A percentile compares a stretch with the other conserved stretches of the same genome.
Evolutionary conservation across 1,140 invertebrate species (phyloP).

Genomic region (Eupeodes corollae): DNA sequence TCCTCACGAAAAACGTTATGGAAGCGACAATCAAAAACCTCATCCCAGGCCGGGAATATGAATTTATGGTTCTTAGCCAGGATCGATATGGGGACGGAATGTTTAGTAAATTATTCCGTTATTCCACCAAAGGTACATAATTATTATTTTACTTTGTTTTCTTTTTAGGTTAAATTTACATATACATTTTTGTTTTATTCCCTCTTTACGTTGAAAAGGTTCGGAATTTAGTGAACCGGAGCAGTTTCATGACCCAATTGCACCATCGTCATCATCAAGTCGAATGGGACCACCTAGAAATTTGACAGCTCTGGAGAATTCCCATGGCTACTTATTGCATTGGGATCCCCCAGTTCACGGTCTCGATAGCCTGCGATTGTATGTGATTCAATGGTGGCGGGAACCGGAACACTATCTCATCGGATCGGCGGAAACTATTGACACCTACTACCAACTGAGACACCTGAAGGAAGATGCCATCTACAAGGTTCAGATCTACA

Average conservation of each 20-base stretch:
- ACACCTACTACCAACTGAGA: constrained; percentile 50
- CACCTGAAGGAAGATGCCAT: constrained; percentile 51
- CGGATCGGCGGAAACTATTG: constrained; percentile 48
- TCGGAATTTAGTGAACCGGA: constrained; percentile 8
- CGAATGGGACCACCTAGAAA: constrained; percentile 52
- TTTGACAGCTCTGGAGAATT: constrained; percentile 43
- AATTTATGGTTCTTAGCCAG: constrained; percentile 82
- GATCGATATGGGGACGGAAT: constrained; percentile 80
- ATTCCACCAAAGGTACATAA: constrained; percentile 56
- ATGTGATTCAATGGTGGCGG: constrained; percentile 50
- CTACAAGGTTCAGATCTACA: constrained; percentile 55
- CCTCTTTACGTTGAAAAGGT: not conserved
- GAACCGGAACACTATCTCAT: constrained; percentile 45
- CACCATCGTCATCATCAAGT: constrained; percentile 16
- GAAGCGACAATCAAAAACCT: constrained; percentile 70
- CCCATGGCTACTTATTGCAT: constrained; percentile 53
- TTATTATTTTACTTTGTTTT: not conserved
- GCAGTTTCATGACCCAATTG: constrained; percentile 12
- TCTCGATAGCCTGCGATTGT: constrained; percentile 43
- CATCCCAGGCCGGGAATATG: constrained; percentile 65
- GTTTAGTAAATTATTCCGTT: constrained; percentile 72
- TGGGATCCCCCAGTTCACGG: constrained; percentile 59
- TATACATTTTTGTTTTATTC: not conserved
- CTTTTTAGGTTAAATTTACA: not conserved
- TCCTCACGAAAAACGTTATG: constrained; percentile 55